These are phyloP conservation scores for Mnemiopsis leidyi DNA, from an alignment of 37 sponge, comb jelly and placozoan genomes.

Conservation along the genomic window DNA sequence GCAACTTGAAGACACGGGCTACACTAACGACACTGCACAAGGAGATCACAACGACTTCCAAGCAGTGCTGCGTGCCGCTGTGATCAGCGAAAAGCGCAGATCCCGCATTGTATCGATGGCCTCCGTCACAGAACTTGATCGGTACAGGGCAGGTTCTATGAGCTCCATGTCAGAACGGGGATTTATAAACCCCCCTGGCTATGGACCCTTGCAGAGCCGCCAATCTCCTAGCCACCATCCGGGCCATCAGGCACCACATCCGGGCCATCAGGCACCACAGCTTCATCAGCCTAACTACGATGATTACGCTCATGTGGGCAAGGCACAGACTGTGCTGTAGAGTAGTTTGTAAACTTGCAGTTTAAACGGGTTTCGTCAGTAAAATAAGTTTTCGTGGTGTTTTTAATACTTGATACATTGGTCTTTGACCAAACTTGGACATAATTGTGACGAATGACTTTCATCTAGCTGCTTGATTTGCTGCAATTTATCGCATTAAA, in stretches of 20 bases:
- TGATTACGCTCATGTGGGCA: neutral
- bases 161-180: neutral
- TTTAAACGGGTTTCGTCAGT: too few relatives aligned
- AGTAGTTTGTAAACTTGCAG: too few relatives aligned
- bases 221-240: too few relatives aligned
- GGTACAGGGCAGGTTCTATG: neutral
- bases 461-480: too few relatives aligned
- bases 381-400: too few relatives aligned
- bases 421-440: too few relatives aligned
- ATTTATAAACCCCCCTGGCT: neutral
- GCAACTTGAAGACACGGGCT: neutral
- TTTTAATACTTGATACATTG: too few relatives aligned
- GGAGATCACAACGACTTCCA: slow-evolving; percentile 39
- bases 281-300: neutral
- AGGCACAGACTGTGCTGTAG: neutral
- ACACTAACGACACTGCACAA: slow-evolving; percentile 19
- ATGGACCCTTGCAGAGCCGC: neutral
- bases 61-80: slow-evolving; percentile 19
- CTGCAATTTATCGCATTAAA: too few relatives aligned
- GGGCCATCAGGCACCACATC: neutral
- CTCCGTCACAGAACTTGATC: neutral
- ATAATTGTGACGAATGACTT: too few relatives aligned
- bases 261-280: neutral
- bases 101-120: slow-evolving; percentile 6
- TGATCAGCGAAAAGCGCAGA: slow-evolving; percentile 59